phyloP scores from a whole-genome alignment of 2,888 invertebrate species.

The Anoncus sp. region DNA sequence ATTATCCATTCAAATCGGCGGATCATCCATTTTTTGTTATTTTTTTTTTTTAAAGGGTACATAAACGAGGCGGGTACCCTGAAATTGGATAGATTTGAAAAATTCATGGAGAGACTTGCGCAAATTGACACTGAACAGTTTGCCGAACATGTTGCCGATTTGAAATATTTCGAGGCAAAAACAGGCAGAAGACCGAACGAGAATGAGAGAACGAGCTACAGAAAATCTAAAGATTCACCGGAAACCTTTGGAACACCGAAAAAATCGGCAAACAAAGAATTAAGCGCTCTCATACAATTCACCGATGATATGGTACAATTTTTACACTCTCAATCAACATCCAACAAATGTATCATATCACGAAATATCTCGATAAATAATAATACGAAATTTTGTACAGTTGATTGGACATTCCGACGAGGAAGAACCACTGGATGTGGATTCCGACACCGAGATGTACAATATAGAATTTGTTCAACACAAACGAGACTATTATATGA shows the following conservation, averaged over 20 bases:
- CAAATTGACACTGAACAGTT: slow-evolving; percentile 91
- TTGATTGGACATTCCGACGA: slow-evolving; percentile 66
- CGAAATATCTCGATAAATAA: neutral
- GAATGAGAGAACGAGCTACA: slow-evolving; percentile 80
- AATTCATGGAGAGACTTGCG: slow-evolving; percentile 91
- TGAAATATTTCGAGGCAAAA: slow-evolving; percentile 93
- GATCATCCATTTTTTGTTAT: neutral
- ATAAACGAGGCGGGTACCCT: slow-evolving; percentile 95
- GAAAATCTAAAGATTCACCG: slow-evolving; percentile 80
- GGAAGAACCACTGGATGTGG: slow-evolving; percentile 72
- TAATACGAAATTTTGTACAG: slow-evolving; percentile 2
- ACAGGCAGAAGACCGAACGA: slow-evolving; percentile 86
- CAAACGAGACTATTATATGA: slow-evolving; percentile 96
- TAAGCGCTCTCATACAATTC: slow-evolving; percentile 87
- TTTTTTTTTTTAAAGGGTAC: slow-evolving; percentile 87
- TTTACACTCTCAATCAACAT: no score
- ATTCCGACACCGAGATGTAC: slow-evolving; percentile 83
- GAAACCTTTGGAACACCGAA: slow-evolving; percentile 68
- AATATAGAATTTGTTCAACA: slow-evolving; percentile 92
- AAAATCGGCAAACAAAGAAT: slow-evolving; percentile 81
- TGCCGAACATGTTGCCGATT: slow-evolving; percentile 90
- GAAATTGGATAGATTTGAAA: slow-evolving; percentile 93
- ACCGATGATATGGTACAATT: slow-evolving; percentile 88
- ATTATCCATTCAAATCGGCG: neutral
- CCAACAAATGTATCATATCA: no score